phyloP scores from a whole-genome alignment of 2,113 vertebrate genomes.

The Corvus cornix region DNA sequence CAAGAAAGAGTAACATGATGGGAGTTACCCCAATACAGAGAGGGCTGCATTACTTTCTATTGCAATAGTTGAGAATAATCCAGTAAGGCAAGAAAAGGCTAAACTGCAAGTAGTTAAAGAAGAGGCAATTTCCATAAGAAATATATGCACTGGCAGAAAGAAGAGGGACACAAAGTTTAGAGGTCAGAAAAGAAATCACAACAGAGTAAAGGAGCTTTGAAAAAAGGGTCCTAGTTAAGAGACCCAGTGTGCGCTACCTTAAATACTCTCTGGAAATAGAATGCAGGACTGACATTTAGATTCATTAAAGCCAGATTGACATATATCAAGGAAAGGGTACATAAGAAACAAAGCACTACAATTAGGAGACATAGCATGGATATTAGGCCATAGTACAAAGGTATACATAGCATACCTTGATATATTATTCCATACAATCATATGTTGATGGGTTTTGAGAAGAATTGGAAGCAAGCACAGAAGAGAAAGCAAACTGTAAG shows the following conservation, averaged over 20 bases:
- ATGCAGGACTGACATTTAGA: not conserved
- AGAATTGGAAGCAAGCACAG: not conserved
- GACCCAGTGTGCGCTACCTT: not conserved
- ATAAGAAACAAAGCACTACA: not conserved
- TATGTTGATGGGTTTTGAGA: not conserved
- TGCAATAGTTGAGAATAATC: not conserved
- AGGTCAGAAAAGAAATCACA: not conserved
- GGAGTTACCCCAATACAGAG: not conserved
- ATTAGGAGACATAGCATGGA: not conserved
- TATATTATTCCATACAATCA: not conserved
- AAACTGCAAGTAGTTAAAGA: not conserved
- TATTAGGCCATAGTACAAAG: not conserved
- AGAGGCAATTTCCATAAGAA: not conserved
- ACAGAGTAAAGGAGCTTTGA: not conserved
- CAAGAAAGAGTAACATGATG: not conserved
- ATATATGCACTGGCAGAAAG: not conserved
- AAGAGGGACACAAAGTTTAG: not conserved
- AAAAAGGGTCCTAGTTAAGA: not conserved
- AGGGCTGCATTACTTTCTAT: not conserved
- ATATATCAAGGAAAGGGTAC: accelerated
- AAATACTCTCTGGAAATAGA: not conserved
- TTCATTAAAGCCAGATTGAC: not conserved
- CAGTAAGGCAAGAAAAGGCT: not conserved
- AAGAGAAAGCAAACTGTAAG: not conserved
- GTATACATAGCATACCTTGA: not conserved